Evolutionary conservation across 2,113 vertebrate genomes (phyloP), one percentile per base, ranked within the genome.

Genomic region (Thomomys bottae): DNA sequence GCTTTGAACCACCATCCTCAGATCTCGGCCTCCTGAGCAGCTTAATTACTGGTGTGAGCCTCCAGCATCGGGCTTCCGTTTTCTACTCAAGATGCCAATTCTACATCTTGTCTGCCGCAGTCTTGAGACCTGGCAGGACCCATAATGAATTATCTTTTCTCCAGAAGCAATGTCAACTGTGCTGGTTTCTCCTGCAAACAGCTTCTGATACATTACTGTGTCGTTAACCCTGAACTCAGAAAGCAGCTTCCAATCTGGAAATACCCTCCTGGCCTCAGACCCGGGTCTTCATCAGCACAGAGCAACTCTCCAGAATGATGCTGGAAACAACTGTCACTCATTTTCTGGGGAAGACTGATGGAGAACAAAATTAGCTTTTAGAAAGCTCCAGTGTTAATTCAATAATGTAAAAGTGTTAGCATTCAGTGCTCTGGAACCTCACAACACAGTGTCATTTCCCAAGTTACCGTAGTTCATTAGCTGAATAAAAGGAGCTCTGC

Each of bases 401-500:
- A 95, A 88, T 93, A 92, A 89, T 95, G 87, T 73, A 15, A 79
- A 93, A 80, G 0, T 18, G 30, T 95, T 96, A 20, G 11, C 92
- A 63, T 91, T 90, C 75, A 73, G 86, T 49, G 42, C 6, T 92
- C 0, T 72, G 83, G 93, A 90, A 86, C 54, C 23, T 88, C 36
- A 11, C 67, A 85, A 30, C 24, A 71, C 14, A 75, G 24, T 83
- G 32, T 5, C 89, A 72, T 93, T 88, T 94, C 75, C 91, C 94
- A 92, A 94, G 73, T 96, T 95, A 66, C 49, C 87, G 64, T 59
- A 94, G 80, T 97, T 97, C 94, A 97, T 97, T 97, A 97, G 75
- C 59, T 82, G 72, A 59, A 26, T 82, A 96, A 96, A 96, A 94
- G 86, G 70, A 84, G 32, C 28, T 95, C 40, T 80, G 32, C 30